Conservation (phyloP, 2,113 vertebrate genomes). For the Echinops telfairi region DNA sequence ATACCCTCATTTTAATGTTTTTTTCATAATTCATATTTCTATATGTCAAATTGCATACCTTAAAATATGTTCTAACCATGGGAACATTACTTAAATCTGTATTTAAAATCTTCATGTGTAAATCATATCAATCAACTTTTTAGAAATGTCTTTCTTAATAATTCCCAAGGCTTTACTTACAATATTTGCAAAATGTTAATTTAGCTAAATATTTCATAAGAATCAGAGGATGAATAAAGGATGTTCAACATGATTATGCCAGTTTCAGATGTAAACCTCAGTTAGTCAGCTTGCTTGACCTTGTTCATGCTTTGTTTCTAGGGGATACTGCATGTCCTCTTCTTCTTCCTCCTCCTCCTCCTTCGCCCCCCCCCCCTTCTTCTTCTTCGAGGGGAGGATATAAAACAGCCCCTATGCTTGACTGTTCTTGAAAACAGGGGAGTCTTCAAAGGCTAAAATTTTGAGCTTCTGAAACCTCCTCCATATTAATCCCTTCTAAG, state of each 20-base stretch:
- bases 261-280: not conserved
- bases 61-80: not conserved
- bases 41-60: not conserved
- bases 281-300: not conserved
- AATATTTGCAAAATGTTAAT: not conserved
- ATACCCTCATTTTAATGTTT: not conserved
- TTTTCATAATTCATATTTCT: not conserved
- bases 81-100: not conserved
- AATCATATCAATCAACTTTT: not conserved
- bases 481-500: slow-evolving; percentile 50
- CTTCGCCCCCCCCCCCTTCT: no score
- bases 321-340: no score
- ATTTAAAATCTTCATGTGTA: not conserved
- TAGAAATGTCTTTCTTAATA: not conserved
- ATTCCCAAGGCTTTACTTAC: slow-evolving; percentile 53
- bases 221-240: slow-evolving; percentile 24
- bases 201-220: slow-evolving; percentile 9
- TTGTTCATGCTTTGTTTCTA: slow-evolving; percentile 35
- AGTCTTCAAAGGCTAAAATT: slow-evolving; percentile 56
- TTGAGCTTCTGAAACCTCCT: slow-evolving; percentile 11
- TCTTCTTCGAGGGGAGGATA: not conserved
- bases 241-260: not conserved
- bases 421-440: slow-evolving; percentile 30
- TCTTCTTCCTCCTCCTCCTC: not conserved
- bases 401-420: not conserved